Evolutionary conservation across 2,888 invertebrate genomes (phyloP), one percentile per base, ranked within the genome.

Genomic region (Amiota communis): DNA sequence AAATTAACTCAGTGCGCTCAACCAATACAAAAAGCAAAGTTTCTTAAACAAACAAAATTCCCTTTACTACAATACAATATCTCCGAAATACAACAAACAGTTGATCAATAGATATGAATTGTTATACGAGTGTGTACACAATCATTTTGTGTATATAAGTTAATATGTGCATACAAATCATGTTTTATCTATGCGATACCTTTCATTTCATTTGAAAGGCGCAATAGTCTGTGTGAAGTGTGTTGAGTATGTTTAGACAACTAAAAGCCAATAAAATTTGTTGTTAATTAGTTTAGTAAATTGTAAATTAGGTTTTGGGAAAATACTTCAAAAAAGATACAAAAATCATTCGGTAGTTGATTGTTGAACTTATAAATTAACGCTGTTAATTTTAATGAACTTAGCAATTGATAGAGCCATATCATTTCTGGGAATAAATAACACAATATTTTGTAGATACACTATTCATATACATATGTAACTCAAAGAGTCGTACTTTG

Each of bases 231-330:
- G 59, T 59, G 59, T 59, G 17, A n/a, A 17, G 67, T 51, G 67
- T 20, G 67, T 71, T 59, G 72, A 71, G 63, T 78, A 75, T 82
- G 83, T 86, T 85, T 84, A 78, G 78, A 77, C 79, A 81, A 76
- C 80, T 84, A 81, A 83, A 81, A 86, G 85, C 81, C 83, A 85
- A 83, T 83, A 86, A 83, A 83, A 83, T 83, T 78, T 80, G 75
- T 73, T 84, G 83, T 83, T 83, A 83, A 83, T 83, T 83, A 84
- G 77, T 83, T 83, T 76, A 75, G 83, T 84, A 83, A 83, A 86
- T 84, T 81, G 81, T 82, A 84, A 84, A 84, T 84, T 84, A 83
- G 86, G 81, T 81, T 84, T 83, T 80, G 78, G 79, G 84, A 80
- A 85, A 75, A 68, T 71, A 67, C 75, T 65, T 70, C 53, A 78